phyloP scores from a whole-genome alignment of 2,888 invertebrate genomes.

The Campoplex capitator region DNA sequence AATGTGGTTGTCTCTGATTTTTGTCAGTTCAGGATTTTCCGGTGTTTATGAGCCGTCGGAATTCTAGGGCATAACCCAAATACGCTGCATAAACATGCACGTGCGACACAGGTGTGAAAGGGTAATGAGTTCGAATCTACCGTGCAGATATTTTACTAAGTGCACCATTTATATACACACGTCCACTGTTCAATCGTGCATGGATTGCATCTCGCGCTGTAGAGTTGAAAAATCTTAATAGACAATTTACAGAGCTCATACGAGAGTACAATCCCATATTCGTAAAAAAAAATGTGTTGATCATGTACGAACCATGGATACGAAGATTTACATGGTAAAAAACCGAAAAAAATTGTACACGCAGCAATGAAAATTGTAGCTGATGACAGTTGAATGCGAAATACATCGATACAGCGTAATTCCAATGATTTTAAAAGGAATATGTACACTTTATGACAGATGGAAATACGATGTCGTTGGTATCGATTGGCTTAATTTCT shows the following conservation, averaged over 20 bases:
- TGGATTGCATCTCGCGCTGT: not conserved
- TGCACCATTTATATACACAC: not conserved
- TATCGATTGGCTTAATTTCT: no score
- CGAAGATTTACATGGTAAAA: no score
- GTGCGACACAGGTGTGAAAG: not conserved
- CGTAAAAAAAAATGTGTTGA: not conserved
- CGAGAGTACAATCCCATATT: not conserved
- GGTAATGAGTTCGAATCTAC: not conserved
- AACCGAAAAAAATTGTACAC: no score
- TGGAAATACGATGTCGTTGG: no score
- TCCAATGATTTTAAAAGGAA: no score
- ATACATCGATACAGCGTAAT: no score
- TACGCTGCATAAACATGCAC: not conserved
- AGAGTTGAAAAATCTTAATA: constrained; percentile 6
- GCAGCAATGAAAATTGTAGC: no score
- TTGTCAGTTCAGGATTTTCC: not conserved
- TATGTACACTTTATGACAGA: no score
- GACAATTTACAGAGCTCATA: not conserved
- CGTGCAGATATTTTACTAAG: not conserved
- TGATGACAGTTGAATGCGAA: no score
- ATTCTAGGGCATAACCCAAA: not conserved
- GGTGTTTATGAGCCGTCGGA: no score
- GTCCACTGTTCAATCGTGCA: not conserved
- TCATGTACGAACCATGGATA: no score
- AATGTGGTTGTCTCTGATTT: not conserved